Conservation (phyloP, 2,113 vertebrate species). For the Equus przewalskii region DNA sequence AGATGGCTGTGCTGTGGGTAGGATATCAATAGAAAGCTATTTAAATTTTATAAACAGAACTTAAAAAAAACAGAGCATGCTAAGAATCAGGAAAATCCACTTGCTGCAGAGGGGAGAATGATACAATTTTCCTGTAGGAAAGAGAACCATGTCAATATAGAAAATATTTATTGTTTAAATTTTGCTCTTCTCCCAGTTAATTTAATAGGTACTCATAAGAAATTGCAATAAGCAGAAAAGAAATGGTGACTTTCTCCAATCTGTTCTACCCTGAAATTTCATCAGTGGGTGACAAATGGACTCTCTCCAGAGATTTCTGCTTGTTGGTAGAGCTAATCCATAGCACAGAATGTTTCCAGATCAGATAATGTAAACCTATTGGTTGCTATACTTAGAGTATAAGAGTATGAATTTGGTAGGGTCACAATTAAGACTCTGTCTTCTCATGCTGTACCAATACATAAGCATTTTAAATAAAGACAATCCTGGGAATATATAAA, state of each 20-base stretch:
- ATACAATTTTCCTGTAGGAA: not conserved
- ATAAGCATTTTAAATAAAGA: slow-evolving; percentile 57
- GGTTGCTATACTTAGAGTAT: not conserved
- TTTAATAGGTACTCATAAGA: not conserved
- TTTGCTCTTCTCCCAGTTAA: not conserved
- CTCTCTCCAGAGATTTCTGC: not conserved
- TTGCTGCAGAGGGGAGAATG: not conserved
- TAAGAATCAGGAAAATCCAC: not conserved
- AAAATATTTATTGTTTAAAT: not conserved
- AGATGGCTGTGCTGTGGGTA: not conserved
- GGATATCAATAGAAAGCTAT: not conserved
- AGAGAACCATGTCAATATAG: not conserved
- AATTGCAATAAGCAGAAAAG: not conserved
- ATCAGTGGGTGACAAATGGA: not conserved
- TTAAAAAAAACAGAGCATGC: not conserved
- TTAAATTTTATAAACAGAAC: not conserved
- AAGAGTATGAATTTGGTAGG: not conserved
- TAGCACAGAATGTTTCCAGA: not conserved
- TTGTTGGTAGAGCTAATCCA: not conserved
- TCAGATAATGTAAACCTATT: not conserved
- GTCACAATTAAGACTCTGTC: not conserved
- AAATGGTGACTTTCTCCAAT: not conserved
- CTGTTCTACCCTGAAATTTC: slow-evolving; percentile 14
- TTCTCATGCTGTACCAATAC: not conserved
- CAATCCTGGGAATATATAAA: slow-evolving; percentile 71